Base-by-base conservation (phyloP, 2,797 vertebrate genomes). In the Hydrophis major region DNA sequence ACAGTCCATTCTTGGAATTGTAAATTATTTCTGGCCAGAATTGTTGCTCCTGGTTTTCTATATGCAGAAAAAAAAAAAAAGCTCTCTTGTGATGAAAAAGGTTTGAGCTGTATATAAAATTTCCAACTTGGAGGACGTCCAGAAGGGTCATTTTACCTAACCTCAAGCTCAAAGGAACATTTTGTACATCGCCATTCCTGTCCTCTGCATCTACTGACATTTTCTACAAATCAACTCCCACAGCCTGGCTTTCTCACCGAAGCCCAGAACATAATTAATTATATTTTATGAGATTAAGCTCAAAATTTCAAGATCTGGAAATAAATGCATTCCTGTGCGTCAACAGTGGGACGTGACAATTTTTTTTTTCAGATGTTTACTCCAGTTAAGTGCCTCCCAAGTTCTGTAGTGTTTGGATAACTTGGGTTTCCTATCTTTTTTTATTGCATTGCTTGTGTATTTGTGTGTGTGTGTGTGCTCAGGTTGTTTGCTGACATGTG, bases 1-100 rank as follows among this genome's bases (percentile, higher is more conserved):
- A 94, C 88, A 94, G 60, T 74, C 91, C 16, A 6, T 93, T 96
- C 92, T 95, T 59, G 91, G 95, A 94, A 95, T 11, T 37, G 37
- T 86, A 42, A 93, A 91, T 83, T 25, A 20, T 91, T 94, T 92
- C 87, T 91, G 32, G 12, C 32, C 28, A 20, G 60, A 28, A 91
- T 57, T 18, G 8, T 88, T 78, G 37, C 50, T 27, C 69, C 25
- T 90, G 20, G 69, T 86, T 59, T 90, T 47, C 89, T 57, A 32
- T 14, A 53, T 25, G 18, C 2, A 91, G 57, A 6, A 61, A 8
- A 92, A 47, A 47, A 89, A 89, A 50, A 89, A 89, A 37, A 22
- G 7, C 47, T 91, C 86, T 10, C 20, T 83, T 88, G 42, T 91
- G 57, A 60, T 88, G 86, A 42, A 88, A 88, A 90, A 88, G 86